phyloP scores from a whole-genome alignment of 2,113 vertebrate genomes.

The Pionites leucogaster region DNA sequence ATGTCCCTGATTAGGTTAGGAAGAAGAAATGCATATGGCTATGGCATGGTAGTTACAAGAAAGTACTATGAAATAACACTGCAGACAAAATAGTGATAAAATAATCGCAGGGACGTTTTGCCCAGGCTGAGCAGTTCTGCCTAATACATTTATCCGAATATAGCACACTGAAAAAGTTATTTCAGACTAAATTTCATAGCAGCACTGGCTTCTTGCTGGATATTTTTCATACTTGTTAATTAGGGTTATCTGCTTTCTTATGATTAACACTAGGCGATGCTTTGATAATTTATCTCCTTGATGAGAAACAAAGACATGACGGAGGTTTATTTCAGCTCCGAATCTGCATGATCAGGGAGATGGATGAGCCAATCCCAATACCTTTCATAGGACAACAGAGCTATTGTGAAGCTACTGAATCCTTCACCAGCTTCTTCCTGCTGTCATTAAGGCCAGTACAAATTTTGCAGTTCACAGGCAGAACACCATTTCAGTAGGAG shows the following conservation, averaged over 20 bases:
- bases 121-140: fast-evolving
- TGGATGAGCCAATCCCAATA: background rate
- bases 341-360: background rate
- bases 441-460: background rate
- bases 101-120: background rate
- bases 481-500: background rate
- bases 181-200: background rate
- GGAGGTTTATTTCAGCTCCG: background rate
- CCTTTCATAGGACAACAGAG: background rate
- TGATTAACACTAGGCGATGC: background rate
- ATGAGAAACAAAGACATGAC: background rate
- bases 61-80: background rate
- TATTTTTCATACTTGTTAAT: background rate
- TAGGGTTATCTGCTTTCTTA: background rate
- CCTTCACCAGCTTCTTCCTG: background rate
- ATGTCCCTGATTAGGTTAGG: background rate
- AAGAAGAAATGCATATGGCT: background rate
- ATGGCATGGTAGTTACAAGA: background rate
- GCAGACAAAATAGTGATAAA: background rate
- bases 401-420: background rate
- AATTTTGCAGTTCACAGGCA: background rate
- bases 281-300: background rate
- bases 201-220: background rate
- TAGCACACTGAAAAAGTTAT: background rate
- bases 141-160: too few species aligned